Base-by-base conservation (phyloP, 2,888 invertebrate genomes). In the Macrophya annulata region DNA sequence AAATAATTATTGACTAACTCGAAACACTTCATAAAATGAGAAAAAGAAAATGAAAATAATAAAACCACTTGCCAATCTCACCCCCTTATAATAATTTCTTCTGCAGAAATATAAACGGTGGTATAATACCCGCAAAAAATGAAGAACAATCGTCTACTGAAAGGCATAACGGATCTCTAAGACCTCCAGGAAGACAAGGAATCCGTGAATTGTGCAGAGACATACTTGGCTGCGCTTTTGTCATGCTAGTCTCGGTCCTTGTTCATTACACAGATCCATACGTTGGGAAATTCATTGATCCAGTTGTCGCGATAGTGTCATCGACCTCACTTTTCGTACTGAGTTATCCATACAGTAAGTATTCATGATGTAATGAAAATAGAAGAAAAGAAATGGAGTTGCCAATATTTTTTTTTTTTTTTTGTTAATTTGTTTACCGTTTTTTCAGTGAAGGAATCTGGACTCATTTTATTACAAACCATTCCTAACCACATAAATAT, bases 401-500 rank as follows among this genome's bases (percentile, higher is more conserved):
- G 4, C 4, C 5, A 4, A 62, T 62, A 0, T 62, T 21, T n/a
- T 55, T n/a, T 8, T 6, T n/a, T n/a, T 62, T 4, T 62, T 21
- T n/a, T 55, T n/a, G n/a, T 6, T n/a, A 55, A 55, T 76, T 0
- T 25, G 12, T 68, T 12, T 1, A 25, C 21, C 12, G 21, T 76
- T 76, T 86, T 93, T 93, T 65, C 94, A 98, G 98, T 98, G 96
- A 97, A 97, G 89, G 97, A 98, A 92, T 98, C 98, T 15, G 97
- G 98, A 5, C 94, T 98, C 85, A 98, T 99, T 90, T 95, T 99
- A 0, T 95, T 99, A 31, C 98, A 99, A 94, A 99, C 98, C 0
- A 98, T 99, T 86, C 99, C 99, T 0, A 97, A 96, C 89, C 97
- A 98, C 17, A 96, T 99, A 87, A 96, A 98, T 90, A 96, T 98